These are phyloP conservation scores for Harmothoe impar DNA, from an alignment of 2,888 invertebrate genomes.

Conservation along the genomic window DNA sequence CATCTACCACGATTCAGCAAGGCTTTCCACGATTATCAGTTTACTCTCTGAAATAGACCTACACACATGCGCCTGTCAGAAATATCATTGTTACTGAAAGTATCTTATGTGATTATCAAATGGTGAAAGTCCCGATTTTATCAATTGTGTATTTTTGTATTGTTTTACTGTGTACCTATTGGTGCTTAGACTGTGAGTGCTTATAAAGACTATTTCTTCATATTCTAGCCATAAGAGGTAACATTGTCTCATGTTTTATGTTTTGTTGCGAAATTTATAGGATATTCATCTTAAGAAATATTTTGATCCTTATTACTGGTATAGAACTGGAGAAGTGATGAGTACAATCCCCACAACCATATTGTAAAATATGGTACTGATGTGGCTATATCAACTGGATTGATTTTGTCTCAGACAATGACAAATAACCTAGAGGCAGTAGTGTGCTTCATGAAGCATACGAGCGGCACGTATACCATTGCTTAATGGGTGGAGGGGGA, in stretches of 20 bases:
- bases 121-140: slow-evolving; percentile 18
- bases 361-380: too few relatives aligned
- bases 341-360: not conserved
- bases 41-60: not conserved
- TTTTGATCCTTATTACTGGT: not conserved
- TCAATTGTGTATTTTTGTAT: not conserved
- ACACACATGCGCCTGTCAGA: slow-evolving; percentile 3
- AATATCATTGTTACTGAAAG: not conserved
- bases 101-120: not conserved
- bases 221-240: not conserved
- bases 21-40: slow-evolving; percentile 27
- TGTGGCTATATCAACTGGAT: too few relatives aligned
- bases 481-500: not conserved
- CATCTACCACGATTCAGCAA: slow-evolving; percentile 45
- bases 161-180: not conserved
- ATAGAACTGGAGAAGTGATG: slow-evolving; percentile 28
- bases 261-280: slow-evolving; percentile 10
- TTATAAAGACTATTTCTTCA: not conserved
- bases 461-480: not conserved
- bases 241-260: slow-evolving; percentile 9
- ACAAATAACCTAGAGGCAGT: not conserved
- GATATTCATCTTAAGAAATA: not conserved
- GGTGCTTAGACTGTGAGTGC: slow-evolving; percentile 1
- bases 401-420: not conserved
- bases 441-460: not conserved